Conservation (phyloP, 2,888 invertebrate species). For the Trypoxylon attenuatum region DNA sequence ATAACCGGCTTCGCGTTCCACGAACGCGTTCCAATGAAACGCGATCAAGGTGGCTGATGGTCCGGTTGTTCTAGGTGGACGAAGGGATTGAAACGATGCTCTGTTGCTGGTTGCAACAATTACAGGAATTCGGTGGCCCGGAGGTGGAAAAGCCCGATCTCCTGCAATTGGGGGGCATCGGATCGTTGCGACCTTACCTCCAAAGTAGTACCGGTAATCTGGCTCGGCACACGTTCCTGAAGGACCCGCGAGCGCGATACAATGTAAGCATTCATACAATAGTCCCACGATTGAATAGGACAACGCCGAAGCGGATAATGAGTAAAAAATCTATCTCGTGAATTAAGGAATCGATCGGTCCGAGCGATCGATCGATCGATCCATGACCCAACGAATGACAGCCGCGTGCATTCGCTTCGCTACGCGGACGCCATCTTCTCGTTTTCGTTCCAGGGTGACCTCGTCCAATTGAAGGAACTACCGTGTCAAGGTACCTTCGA, state of each 20-base stretch:
- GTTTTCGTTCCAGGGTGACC: slow-evolving; percentile 82
- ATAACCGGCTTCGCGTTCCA: too few species aligned
- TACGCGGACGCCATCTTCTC: too few species aligned
- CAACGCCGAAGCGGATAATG: too few species aligned
- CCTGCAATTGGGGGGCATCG: slow-evolving; percentile 82
- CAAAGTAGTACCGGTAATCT: slow-evolving; percentile 76
- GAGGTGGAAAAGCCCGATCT: slow-evolving; percentile 91
- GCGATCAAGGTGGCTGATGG: too few species aligned
- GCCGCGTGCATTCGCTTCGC: too few species aligned
- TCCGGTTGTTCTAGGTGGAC: slow-evolving; percentile 77
- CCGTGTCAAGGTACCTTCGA: slow-evolving; percentile 81
- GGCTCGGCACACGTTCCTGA: slow-evolving; percentile 78
- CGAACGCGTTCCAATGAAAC: not conserved
- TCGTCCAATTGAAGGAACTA: slow-evolving; percentile 90
- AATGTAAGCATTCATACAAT: slow-evolving; percentile 79
- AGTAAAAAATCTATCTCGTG: too few species aligned
- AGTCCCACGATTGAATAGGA: not conserved
- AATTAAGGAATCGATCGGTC: too few species aligned
- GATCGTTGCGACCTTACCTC: slow-evolving; percentile 76
- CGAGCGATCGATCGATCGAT: too few species aligned
- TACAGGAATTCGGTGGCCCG: slow-evolving; percentile 89
- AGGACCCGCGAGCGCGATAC: slow-evolving; percentile 87
- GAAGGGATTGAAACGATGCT: slow-evolving; percentile 92
- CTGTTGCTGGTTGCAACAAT: slow-evolving; percentile 88
- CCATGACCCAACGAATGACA: too few species aligned